These are phyloP conservation scores for Resseliella maxima DNA, from an alignment of 2,888 invertebrate species.

Conservation along the genomic window DNA sequence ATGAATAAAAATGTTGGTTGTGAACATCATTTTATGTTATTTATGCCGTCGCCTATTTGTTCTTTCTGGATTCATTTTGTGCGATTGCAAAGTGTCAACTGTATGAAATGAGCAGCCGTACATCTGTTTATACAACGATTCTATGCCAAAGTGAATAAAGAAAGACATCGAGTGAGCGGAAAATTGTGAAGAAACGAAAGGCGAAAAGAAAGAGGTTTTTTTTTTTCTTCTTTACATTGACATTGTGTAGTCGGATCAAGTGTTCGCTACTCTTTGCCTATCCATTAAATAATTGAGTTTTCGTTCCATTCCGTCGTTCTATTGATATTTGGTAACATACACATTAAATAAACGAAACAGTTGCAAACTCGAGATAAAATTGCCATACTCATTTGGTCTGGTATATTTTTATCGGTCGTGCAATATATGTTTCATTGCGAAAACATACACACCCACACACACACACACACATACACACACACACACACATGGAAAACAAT, in stretches of 20 bases:
- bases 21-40: neutral
- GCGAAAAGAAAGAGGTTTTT: neutral
- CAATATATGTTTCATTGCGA: no score
- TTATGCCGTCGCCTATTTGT: no score
- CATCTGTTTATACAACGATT: neutral
- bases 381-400: no score
- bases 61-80: neutral
- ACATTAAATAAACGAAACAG: neutral
- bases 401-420: no score
- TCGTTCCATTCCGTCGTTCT: neutral
- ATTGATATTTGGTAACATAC: neutral
- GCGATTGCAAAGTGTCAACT: constrained; percentile 14
- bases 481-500: neutral
- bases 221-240: no score
- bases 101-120: neutral
- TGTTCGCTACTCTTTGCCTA: constrained; percentile 8
- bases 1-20: neutral
- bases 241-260: neutral
- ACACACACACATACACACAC: no score
- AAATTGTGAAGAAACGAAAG: neutral
- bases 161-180: no score
- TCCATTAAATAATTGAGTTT: neutral
- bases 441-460: no score
- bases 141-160: no score
- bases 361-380: neutral